phyloP scores from a whole-genome alignment of 2,797 vertebrate species.

The Anisognathus igniventris region DNA sequence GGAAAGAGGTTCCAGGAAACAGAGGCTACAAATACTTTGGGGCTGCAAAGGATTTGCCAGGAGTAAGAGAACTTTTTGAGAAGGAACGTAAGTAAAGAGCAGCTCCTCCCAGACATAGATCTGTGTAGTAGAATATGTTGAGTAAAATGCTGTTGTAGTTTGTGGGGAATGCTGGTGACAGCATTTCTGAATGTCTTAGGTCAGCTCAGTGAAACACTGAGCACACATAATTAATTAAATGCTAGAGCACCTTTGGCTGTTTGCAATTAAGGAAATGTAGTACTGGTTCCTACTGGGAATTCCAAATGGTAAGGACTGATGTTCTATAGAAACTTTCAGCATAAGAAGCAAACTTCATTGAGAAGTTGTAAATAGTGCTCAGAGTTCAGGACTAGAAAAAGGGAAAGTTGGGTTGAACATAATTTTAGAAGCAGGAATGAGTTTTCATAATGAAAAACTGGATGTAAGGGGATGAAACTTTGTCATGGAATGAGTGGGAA shows the following conservation, averaged over 20 bases:
- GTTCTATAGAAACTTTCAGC: background rate
- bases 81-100: slow-evolving; percentile 86
- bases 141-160: background rate
- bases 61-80: slow-evolving; percentile 94
- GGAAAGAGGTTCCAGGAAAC: slow-evolving; percentile 95
- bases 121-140: background rate
- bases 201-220: background rate
- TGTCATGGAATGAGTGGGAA: background rate
- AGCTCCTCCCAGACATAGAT: background rate
- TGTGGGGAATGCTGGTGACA: background rate
- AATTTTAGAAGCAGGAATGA: background rate
- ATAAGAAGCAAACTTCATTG: background rate
- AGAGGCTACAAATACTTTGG: slow-evolving; percentile 97
- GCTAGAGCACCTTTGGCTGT: background rate
- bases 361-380: background rate
- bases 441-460: background rate
- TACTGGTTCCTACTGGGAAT: background rate
- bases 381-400: background rate
- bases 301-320: background rate
- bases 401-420: background rate
- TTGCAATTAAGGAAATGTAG: background rate
- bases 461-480: background rate
- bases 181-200: background rate
- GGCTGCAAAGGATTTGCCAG: slow-evolving; percentile 92
- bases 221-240: background rate